phyloP scores from a whole-genome alignment of 35 echinoderm and acorn worm species.

The Heliocidaris tuberculata region DNA sequence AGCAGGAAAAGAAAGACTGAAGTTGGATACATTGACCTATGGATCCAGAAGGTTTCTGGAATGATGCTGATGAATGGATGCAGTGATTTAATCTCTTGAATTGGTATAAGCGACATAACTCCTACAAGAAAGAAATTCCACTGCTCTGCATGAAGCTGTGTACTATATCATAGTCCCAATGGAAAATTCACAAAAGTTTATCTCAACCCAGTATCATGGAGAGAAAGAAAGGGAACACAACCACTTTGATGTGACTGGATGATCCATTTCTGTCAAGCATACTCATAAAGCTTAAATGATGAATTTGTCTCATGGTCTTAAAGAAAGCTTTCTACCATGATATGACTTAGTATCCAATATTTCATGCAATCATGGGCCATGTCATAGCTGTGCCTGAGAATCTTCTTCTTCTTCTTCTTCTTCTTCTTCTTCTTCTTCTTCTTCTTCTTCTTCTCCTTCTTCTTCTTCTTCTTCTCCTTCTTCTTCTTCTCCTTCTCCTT shows the following conservation, averaged over 20 bases:
- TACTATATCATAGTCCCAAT: background rate
- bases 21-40: background rate
- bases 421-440: too few relatives aligned
- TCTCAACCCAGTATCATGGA: background rate
- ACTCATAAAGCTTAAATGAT: background rate
- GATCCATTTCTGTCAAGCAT: conserved; percentile 1
- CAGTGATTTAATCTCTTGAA: background rate
- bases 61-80: background rate
- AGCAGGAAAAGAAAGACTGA: too few relatives aligned
- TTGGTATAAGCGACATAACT: background rate
- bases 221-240: background rate
- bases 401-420: background rate
- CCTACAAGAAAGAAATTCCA: background rate
- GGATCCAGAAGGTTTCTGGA: background rate
- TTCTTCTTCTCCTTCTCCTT: too few relatives aligned
- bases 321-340: background rate
- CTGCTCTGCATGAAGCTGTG: background rate
- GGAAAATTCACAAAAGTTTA: background rate
- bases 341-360: background rate
- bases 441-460: too few relatives aligned
- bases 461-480: too few relatives aligned
- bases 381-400: background rate
- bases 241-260: background rate
- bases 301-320: background rate
- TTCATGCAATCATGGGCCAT: background rate